A percentile compares a stretch with the other conserved stretches of the same genome.
Evolutionary conservation across 2,888 invertebrate species (phyloP).

Genomic region (Alloscopus bannaensis): DNA sequence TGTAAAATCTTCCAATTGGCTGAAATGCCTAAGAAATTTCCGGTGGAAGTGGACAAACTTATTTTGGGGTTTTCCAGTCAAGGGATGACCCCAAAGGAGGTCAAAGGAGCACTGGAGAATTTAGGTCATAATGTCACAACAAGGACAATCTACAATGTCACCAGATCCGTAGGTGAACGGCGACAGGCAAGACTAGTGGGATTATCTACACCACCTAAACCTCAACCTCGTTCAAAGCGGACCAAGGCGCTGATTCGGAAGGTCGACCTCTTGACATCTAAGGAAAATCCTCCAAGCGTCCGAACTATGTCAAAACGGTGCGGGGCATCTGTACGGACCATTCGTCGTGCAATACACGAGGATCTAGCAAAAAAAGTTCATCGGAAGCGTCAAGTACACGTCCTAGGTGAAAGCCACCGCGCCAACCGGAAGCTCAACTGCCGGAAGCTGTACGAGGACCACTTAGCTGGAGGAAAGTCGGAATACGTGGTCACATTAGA

Average conservation of each 20-base stretch:
- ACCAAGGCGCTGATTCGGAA: neutral
- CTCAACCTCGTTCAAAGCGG: too few species aligned
- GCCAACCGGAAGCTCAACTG: constrained; percentile 35
- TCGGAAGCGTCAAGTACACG: constrained; percentile 14
- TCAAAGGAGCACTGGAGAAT: too few species aligned
- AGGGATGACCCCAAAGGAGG: too few species aligned
- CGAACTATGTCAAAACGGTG: neutral
- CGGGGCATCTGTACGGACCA: neutral
- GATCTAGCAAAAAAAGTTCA: constrained; percentile 15
- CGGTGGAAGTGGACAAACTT: too few species aligned
- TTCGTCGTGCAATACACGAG: constrained; percentile 1
- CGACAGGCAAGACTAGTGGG: too few species aligned
- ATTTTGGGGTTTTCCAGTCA: too few species aligned
- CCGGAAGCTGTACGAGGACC: constrained; percentile 34
- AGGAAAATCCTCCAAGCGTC: constrained; percentile 18
- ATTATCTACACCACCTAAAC: too few species aligned
- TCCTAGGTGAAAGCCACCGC: neutral
- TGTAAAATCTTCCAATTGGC: too few species aligned
- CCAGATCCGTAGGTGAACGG: too few species aligned
- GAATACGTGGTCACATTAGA: constrained; percentile 37
- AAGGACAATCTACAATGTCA: too few species aligned
- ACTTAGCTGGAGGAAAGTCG: constrained; percentile 27
- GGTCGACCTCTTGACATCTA: constrained; percentile 1
- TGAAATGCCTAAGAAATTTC: too few species aligned
- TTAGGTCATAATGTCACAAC: too few species aligned